Percentiles rank a stretch among this genome's conserved stretches.
Evolutionary conservation across 1,140 invertebrate species (phyloP).

Genomic region (Eupristina koningsbergeri): DNA sequence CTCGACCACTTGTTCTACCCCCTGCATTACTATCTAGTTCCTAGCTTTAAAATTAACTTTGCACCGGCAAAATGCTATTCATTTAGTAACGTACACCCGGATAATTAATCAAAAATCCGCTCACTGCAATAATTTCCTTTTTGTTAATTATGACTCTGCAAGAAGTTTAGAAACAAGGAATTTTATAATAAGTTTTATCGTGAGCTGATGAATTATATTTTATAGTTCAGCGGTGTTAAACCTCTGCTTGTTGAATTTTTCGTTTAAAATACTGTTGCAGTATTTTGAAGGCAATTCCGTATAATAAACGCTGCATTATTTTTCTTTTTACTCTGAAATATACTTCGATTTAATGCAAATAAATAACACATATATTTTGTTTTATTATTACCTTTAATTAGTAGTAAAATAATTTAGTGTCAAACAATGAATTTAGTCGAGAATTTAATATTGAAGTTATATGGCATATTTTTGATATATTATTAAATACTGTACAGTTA

Average conservation of each 20-base stretch:
- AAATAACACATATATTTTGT: too few species aligned
- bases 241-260: too few species aligned
- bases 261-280: not conserved
- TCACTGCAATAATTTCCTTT: not conserved
- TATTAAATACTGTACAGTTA: too few species aligned
- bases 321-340: too few species aligned
- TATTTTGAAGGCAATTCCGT: not conserved
- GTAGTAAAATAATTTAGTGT: too few species aligned
- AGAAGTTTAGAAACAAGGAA: not conserved
- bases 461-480: too few species aligned
- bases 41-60: constrained; percentile 34
- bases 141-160: not conserved
- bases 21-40: constrained; percentile 22
- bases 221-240: not conserved
- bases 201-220: not conserved
- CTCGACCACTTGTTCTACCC: constrained; percentile 24
- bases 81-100: not conserved
- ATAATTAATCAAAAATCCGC: not conserved
- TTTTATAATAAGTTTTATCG: not conserved
- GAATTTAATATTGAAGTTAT: too few species aligned
- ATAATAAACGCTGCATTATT: not conserved
- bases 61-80: not conserved
- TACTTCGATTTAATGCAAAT: too few species aligned
- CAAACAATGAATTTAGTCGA: too few species aligned
- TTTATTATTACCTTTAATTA: too few species aligned